These are phyloP conservation scores for Drosophila saltans DNA, from an alignment of 1,140 invertebrate genomes.

Conservation along the genomic window DNA sequence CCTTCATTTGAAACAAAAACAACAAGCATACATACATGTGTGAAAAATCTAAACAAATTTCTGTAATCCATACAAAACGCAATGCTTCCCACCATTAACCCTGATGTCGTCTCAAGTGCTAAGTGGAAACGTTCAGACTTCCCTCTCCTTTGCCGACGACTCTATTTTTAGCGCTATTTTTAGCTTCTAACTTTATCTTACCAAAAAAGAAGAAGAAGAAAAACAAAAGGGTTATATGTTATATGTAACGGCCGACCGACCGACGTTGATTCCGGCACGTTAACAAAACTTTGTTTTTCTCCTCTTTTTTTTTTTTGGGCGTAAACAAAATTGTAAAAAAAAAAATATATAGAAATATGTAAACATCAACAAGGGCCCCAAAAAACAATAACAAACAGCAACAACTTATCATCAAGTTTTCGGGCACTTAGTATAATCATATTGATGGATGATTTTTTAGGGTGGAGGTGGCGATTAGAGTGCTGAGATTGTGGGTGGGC, in stretches of 20 bases:
- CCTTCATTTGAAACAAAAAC: constrained; percentile 40
- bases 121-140: constrained; percentile 51
- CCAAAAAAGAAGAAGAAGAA: constrained; percentile 23
- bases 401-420: constrained; percentile 50
- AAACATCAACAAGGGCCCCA: constrained; percentile 46
- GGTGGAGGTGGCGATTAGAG: neutral
- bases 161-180: constrained; percentile 57
- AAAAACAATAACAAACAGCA: constrained; percentile 4
- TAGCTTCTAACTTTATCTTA: constrained; percentile 54
- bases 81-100: constrained; percentile 34
- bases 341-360: constrained; percentile 35
- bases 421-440: constrained; percentile 21
- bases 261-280: constrained; percentile 66
- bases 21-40: constrained; percentile 56
- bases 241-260: constrained; percentile 32
- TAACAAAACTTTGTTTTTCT: constrained; percentile 45
- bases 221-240: constrained; percentile 43
- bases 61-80: constrained; percentile 52
- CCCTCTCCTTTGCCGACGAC: constrained; percentile 35
- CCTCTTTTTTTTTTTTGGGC: constrained; percentile 24
- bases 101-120: constrained; percentile 58
- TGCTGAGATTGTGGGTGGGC: neutral
- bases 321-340: constrained; percentile 71
- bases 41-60: constrained; percentile 64
- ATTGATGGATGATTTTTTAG: constrained; percentile 20